These are phyloP conservation scores for Panurus biarmicus DNA, from an alignment of 2,113 vertebrate species.

Conservation along the genomic window DNA sequence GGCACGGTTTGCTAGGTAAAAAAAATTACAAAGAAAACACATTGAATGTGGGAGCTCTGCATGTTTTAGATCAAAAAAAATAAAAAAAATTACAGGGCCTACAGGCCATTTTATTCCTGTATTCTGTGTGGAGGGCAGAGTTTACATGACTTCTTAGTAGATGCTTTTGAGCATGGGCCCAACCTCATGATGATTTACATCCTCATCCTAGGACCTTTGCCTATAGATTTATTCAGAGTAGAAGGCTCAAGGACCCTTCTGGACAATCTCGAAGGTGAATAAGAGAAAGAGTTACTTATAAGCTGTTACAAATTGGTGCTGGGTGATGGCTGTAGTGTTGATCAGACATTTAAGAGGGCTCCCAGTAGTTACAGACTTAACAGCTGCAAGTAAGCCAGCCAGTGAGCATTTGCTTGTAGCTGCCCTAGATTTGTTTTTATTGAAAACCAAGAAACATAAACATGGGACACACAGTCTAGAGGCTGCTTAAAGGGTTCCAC, in stretches of 20 bases:
- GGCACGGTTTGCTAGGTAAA: conserved; percentile 53
- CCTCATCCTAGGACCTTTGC: conserved; percentile 55
- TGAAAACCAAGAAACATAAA: conserved; percentile 67
- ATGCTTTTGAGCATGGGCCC: conserved; percentile 25
- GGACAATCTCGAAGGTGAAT: conserved; percentile 43
- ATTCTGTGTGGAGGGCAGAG: conserved; percentile 37
- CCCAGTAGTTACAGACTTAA: conserved; percentile 63
- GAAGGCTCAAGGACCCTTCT: conserved; percentile 59
- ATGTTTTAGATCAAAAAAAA: neutral
- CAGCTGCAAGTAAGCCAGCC: conserved; percentile 67
- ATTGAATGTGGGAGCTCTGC: neutral
- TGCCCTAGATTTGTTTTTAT: conserved; percentile 64
- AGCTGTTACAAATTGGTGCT: conserved; percentile 69
- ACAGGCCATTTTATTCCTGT: conserved; percentile 51
- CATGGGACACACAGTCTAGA: conserved; percentile 43
- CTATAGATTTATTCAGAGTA: conserved; percentile 58
- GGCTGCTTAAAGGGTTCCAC: conserved; percentile 47
- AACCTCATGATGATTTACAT: conserved; percentile 25
- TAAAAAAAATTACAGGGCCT: neutral
- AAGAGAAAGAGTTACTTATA: conserved; percentile 64
- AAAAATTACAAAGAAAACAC: neutral
- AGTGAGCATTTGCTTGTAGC: conserved; percentile 65
- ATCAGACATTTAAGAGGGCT: conserved; percentile 62
- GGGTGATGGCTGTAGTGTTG: conserved; percentile 63
- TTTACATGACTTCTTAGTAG: conserved; percentile 14